A percentile compares a stretch with the other conserved stretches of the same genome.
These are phyloP conservation scores for Mastacembelus armatus DNA, from an alignment of 2,797 vertebrate species.

Conservation along the genomic window DNA sequence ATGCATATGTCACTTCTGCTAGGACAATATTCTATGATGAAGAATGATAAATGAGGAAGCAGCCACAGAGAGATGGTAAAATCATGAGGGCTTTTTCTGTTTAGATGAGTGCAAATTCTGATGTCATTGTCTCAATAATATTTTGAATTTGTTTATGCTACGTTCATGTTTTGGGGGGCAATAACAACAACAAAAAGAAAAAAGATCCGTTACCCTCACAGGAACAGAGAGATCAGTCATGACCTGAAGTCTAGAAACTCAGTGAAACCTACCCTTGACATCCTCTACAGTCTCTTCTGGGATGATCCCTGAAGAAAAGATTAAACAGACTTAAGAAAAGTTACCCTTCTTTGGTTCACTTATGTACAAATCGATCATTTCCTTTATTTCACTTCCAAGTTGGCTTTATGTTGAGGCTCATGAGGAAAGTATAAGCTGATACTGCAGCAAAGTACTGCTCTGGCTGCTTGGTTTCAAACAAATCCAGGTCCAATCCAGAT, in stretches of 20 bases:
- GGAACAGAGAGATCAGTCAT: background rate
- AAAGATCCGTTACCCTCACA: background rate
- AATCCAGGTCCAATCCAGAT: background rate
- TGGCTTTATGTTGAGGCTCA: slow-evolving; percentile 9
- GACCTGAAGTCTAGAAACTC: background rate
- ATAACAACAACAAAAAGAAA: too few relatives aligned
- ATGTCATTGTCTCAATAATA: background rate
- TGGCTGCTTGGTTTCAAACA: slow-evolving; percentile 1
- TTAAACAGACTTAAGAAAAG: slow-evolving; percentile 1
- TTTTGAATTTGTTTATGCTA: background rate
- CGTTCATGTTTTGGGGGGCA: too few relatives aligned
- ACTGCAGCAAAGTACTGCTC: slow-evolving; percentile 1
- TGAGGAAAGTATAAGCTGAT: background rate
- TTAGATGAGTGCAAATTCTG: too few relatives aligned
- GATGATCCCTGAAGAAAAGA: slow-evolving; percentile 85
- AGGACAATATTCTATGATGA: too few relatives aligned
- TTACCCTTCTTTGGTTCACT: slow-evolving; percentile 10
- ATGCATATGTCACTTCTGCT: too few relatives aligned
- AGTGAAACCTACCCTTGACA: slow-evolving; percentile 90
- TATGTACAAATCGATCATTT: slow-evolving; percentile 3
- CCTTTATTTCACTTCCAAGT: background rate
- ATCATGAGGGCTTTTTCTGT: background rate
- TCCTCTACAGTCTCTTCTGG: slow-evolving; percentile 95
- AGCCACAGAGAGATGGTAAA: too few relatives aligned
- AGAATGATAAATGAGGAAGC: too few relatives aligned